Base-by-base conservation (phyloP, 2,888 invertebrate genomes). In the Eremobia ochroleuca region DNA sequence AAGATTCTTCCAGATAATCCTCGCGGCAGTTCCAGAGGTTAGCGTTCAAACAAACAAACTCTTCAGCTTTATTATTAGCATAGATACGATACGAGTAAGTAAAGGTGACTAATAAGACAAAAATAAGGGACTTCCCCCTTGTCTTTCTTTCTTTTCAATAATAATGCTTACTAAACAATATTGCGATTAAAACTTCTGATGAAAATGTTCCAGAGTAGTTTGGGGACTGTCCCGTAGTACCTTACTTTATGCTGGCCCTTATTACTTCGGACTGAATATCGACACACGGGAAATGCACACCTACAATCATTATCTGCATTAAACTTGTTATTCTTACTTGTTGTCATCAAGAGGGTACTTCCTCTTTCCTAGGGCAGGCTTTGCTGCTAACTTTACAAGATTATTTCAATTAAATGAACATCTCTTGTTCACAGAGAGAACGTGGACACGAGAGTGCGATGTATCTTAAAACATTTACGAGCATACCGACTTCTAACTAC, bases 351-450 rank as follows among this genome's bases (percentile, higher is more conserved):
- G 49, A 8, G 49, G 49, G 6, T 49, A 49, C 49, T 49, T 49
- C 21, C 25, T 49, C 8, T 25, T 49, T 49, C 13, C 13, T 34
- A 31, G 15, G 21, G 9, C 25, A 18, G 37, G 5, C 21, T 5
- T 72, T 15, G 31, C 18, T 31, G 9, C 18, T 40, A 31, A 15
- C n/a, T 15, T 21, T 15, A 52, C 18, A 25, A 43, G 25, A 18
- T 18, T 34, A 34, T 28, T 28, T 25, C 1, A 73, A 52, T 59
- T 13, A 52, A 49, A 13, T 15, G 3, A n/a, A 31, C 40, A 28
- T 66, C 1, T 52, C 25, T 74, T 68, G 61, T 80, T 69, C 31
- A 28, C 80, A 85, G 85, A 72, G 37, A 52, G 58, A 37, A 79
- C 68, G 76, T 62, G 62, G 1, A 18, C 37, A 52, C 70, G 34